Evolutionary conservation across 35 echinoderm and acorn worm species (phyloP), one percentile per base, ranked within the genome.

Genomic region (Ophioderma brevispina): DNA sequence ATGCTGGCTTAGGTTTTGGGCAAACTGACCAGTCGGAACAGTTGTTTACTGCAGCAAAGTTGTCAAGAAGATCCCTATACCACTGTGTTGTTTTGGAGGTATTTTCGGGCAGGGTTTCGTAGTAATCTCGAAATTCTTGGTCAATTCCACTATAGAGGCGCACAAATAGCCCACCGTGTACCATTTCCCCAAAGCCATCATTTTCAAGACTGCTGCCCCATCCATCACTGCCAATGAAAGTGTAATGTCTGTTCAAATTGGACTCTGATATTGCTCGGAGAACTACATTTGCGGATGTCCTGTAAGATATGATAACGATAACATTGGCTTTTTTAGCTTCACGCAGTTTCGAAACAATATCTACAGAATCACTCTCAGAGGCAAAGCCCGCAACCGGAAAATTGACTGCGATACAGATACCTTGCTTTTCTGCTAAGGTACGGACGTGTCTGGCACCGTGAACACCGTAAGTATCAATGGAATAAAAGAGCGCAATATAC

Each of bases 401-500:
- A 70, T 70, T 70, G 4, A 70, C 59, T 18, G 59, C 59, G 23
- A 70, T 70, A 70, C 59, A 70, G 2, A 70, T 70, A 13, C 28
- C 59, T 30, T 2, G 6, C 1, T 70, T 70, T 70, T 70, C 59
- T 2, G 59, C 59, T 25, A 70, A 25, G 23, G 59, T 70, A 2
- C 59, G 15, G 23, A 70, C n/a, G 3, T 70, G 59, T 25, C 23
- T 18, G 4, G 59, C 59, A 25, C 59, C 59, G 59, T 70, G 59
- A 70, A 80, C n/a, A 21, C 87, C 87, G 31, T 89, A 89, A 3
- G 39, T 80, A 25, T 89, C 79, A 21, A 63, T 78, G 33, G 87
- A 56, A 46, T 89, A 80, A 10, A 89, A 31, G 21, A 89, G 38
- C n/a, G 77, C 55, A 0, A 89, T 77, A 46, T 89, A 89, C n/a